These are phyloP conservation scores for Monochamus alternatus DNA, from an alignment of 2,888 invertebrate species.

Conservation along the genomic window DNA sequence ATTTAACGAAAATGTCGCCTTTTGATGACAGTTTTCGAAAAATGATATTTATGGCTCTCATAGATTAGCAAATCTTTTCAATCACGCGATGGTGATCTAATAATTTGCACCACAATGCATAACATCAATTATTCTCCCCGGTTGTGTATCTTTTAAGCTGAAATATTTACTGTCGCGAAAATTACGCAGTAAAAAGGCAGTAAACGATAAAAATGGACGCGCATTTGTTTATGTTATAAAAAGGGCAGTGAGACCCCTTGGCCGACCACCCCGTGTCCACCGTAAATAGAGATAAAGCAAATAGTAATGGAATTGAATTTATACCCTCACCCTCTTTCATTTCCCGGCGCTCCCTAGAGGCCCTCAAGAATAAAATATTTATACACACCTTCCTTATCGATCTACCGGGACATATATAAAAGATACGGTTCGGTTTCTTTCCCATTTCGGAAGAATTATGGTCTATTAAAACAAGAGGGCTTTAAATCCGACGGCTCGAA, in stretches of 20 bases:
- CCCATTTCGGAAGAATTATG: slow-evolving; percentile 1
- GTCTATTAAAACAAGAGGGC: slow-evolving; percentile 12
- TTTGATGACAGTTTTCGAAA: too few species aligned
- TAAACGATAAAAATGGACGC: not conserved
- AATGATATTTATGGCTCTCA: too few species aligned
- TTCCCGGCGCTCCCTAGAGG: slow-evolving; percentile 20
- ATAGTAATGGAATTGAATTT: slow-evolving; percentile 25
- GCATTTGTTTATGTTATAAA: slow-evolving; percentile 13
- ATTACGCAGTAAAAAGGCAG: not conserved
- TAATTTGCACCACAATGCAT: too few species aligned
- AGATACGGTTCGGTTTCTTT: slow-evolving; percentile 1
- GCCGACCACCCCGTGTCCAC: not conserved
- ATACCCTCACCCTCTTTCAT: slow-evolving; percentile 22
- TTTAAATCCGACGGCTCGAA: slow-evolving; percentile 8
- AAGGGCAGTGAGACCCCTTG: not conserved
- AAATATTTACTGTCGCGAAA: not conserved
- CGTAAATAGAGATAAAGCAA: slow-evolving; percentile 14
- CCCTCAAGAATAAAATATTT: slow-evolving; percentile 28
- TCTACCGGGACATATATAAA: slow-evolving; percentile 11
- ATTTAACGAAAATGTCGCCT: too few species aligned
- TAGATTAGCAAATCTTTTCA: too few species aligned
- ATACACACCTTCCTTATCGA: slow-evolving; percentile 30
- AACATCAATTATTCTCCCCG: too few species aligned
- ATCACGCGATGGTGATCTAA: too few species aligned
- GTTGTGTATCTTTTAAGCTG: not conserved